These are phyloP conservation scores for Malurus leucopterus DNA, from an alignment of 2,797 vertebrate genomes.

Conservation along the genomic window DNA sequence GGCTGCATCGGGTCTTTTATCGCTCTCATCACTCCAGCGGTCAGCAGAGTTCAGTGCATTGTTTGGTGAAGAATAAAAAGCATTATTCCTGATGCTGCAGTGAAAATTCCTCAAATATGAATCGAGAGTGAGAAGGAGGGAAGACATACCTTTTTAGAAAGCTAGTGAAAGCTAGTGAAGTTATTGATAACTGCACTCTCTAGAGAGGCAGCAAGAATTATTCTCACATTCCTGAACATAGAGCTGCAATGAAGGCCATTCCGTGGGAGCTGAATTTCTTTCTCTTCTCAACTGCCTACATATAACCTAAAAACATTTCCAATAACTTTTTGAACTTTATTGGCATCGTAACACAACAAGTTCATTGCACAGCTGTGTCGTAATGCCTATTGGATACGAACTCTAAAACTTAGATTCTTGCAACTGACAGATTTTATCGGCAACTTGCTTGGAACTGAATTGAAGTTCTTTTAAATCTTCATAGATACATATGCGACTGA, in stretches of 20 bases:
- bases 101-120: not conserved
- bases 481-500: not conserved
- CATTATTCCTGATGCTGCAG: conserved; percentile 16
- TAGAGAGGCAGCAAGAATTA: not conserved
- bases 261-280: not conserved
- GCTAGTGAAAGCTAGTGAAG: not conserved
- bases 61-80: conserved; percentile 74
- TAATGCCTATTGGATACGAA: not conserved
- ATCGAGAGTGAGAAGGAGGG: not conserved
- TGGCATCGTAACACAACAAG: not conserved
- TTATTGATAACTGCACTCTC: not conserved
- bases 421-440: not conserved
- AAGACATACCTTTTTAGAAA: not conserved
- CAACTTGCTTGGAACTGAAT: not conserved
- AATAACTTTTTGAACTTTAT: not conserved
- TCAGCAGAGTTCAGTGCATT: conserved; percentile 87
- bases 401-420: not conserved
- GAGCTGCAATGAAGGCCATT: not conserved
- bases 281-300: not conserved
- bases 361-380: not conserved
- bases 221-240: not conserved
- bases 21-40: conserved; percentile 68
- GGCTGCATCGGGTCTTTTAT: conserved; percentile 76
- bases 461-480: not conserved
- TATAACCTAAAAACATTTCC: not conserved